Evolutionary conservation across 2,888 invertebrate species (phyloP).

Genomic region (Sycophila texana): DNA sequence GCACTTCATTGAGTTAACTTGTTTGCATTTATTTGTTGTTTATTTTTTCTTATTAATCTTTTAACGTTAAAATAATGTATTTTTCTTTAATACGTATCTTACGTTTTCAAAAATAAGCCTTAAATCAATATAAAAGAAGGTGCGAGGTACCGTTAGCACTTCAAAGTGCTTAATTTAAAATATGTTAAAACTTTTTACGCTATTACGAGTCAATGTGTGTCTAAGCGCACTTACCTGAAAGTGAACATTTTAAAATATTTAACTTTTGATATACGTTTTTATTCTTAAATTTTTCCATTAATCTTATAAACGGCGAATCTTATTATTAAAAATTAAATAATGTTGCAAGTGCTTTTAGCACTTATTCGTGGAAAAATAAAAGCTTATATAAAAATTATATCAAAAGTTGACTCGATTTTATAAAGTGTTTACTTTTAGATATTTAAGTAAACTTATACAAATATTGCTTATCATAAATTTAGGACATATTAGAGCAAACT

Average conservation of each 20-base stretch:
- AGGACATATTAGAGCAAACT: slow-evolving; percentile 23
- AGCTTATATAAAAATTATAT: neutral
- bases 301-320: neutral
- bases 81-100: slow-evolving; percentile 19
- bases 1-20: slow-evolving; percentile 21
- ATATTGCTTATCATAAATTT: slow-evolving; percentile 15
- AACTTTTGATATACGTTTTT: neutral
- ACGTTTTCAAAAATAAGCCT: slow-evolving; percentile 36
- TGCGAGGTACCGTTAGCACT: slow-evolving; percentile 27
- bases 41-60: slow-evolving; percentile 41
- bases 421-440: neutral
- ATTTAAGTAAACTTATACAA: slow-evolving; percentile 4
- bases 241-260: neutral
- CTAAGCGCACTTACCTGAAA: slow-evolving; percentile 6
- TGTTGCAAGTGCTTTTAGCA: too few species aligned
- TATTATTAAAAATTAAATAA: too few species aligned
- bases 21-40: slow-evolving; percentile 40
- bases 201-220: slow-evolving; percentile 14
- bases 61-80: slow-evolving; percentile 7
- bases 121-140: slow-evolving; percentile 4
- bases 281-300: neutral
- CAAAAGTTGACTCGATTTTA: neutral
- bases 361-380: neutral
- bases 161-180: slow-evolving; percentile 19
- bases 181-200: slow-evolving; percentile 29